These are phyloP conservation scores for Setipinna tenuifilis DNA, from an alignment of 2,797 vertebrate species.

Conservation along the genomic window DNA sequence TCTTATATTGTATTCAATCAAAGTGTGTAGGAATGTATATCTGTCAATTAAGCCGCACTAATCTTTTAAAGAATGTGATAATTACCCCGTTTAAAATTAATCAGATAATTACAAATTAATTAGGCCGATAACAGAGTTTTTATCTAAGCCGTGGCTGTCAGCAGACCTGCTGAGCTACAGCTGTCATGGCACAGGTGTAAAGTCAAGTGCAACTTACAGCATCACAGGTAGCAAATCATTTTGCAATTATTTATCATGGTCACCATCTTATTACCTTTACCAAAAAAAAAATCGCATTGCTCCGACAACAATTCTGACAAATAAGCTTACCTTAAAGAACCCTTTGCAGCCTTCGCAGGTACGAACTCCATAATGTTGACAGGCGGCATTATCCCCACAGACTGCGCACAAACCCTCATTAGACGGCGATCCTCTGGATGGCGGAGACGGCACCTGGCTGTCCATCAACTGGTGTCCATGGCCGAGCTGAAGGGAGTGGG, in stretches of 20 bases:
- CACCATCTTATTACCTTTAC: not conserved
- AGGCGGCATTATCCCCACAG: constrained; percentile 97
- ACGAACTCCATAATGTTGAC: constrained; percentile 96
- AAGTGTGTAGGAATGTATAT: not conserved
- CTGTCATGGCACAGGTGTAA: not conserved
- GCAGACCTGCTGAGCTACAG: not conserved
- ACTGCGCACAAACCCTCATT: constrained; percentile 97
- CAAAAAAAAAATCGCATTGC: not conserved
- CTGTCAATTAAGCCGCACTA: not conserved
- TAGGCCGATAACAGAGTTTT: not conserved
- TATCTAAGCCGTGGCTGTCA: not conserved
- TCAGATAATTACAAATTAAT: not conserved
- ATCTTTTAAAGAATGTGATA: not conserved
- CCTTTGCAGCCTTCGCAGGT: constrained; percentile 99
- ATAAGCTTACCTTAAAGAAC: constrained; percentile 88
- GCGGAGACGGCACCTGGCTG: constrained; percentile 93
- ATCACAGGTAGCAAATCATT: not conserved
- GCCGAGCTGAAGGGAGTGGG: constrained; percentile 90
- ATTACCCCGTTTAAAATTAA: not conserved
- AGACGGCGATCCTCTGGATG: constrained; percentile 93
- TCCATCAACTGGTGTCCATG: constrained; percentile 95
- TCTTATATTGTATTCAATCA: not conserved
- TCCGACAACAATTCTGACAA: not conserved
- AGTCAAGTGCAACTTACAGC: not conserved
- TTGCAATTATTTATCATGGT: not conserved